A percentile compares a stretch with the other conserved stretches of the same genome.
Evolutionary conservation across 2,888 invertebrate genomes (phyloP).

Genomic region (Sylvicola fuscatus): DNA sequence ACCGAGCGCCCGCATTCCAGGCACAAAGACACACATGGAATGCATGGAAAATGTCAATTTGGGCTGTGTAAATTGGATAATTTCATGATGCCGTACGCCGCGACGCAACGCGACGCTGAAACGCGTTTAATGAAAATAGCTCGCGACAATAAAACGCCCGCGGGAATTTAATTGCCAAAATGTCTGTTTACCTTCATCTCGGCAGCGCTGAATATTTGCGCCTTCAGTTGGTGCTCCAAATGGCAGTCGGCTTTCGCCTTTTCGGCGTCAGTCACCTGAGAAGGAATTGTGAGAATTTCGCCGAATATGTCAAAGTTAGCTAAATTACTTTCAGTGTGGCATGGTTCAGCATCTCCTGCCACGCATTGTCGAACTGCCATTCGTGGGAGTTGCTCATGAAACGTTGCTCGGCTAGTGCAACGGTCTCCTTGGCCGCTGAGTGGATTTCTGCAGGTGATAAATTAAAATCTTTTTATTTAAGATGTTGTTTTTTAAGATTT

Average conservation of each 20-base stretch:
- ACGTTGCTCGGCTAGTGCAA: constrained; percentile 71
- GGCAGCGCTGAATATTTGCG: constrained; percentile 58
- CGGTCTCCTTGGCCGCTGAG: constrained; percentile 84
- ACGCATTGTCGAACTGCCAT: constrained; percentile 77
- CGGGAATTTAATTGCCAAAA: constrained; percentile 3
- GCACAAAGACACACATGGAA: no score
- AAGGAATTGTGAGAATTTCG: no score
- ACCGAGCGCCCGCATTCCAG: no score
- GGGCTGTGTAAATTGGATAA: no score
- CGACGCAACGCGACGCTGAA: no score
- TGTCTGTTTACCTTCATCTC: constrained; percentile 64
- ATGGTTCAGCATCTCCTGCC: constrained; percentile 95
- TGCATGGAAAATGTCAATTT: no score
- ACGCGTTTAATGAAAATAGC: no score
- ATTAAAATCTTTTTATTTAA: neutral
- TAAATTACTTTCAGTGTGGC: constrained; percentile 64
- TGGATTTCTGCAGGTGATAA: constrained; percentile 44
- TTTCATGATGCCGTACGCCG: no score
- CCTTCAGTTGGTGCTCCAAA: constrained; percentile 64
- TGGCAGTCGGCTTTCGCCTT: constrained; percentile 76
- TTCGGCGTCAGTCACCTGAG: constrained; percentile 80
- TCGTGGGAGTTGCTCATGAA: constrained; percentile 27
- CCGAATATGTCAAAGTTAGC: neutral
- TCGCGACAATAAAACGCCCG: no score
- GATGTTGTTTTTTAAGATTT: neutral